These are phyloP conservation scores for Ethmia dodecea DNA, from an alignment of 2,888 invertebrate species.

Conservation along the genomic window DNA sequence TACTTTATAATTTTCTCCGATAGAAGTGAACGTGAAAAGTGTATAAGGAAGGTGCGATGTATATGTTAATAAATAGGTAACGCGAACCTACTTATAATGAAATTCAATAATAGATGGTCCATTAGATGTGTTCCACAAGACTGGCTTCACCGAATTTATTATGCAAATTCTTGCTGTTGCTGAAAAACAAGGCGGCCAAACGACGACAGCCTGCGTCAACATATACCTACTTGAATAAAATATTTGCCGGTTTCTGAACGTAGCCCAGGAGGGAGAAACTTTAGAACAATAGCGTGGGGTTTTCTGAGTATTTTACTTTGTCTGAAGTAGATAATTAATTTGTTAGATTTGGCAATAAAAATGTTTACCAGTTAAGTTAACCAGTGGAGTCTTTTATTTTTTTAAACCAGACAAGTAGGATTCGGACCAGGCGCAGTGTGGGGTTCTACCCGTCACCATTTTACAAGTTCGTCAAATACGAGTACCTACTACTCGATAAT, in stretches of 20 bases:
- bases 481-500: no score
- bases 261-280: slow-evolving; percentile 6
- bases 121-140: slow-evolving; percentile 19
- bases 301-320: no score
- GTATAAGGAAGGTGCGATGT: background rate
- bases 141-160: slow-evolving; percentile 29
- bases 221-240: slow-evolving; percentile 6
- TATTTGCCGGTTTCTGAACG: slow-evolving; percentile 2
- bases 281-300: slow-evolving; percentile 2
- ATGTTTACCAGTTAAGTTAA: no score
- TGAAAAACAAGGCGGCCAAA: slow-evolving; percentile 24
- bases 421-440: no score
- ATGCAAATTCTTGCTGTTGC: slow-evolving; percentile 27
- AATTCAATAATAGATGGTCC: slow-evolving; percentile 26
- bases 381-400: no score
- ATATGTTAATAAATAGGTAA: background rate
- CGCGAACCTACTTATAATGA: slow-evolving; percentile 13
- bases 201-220: slow-evolving; percentile 19
- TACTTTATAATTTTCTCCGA: background rate
- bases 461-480: no score
- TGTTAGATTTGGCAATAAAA: no score
- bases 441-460: no score
- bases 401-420: no score
- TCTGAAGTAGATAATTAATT: no score
- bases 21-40: background rate